Percentiles rank a stretch among this genome's conserved stretches.
phyloP scores from a whole-genome alignment of 2,888 invertebrate genomes.

The Enchytraeus crypticus region DNA sequence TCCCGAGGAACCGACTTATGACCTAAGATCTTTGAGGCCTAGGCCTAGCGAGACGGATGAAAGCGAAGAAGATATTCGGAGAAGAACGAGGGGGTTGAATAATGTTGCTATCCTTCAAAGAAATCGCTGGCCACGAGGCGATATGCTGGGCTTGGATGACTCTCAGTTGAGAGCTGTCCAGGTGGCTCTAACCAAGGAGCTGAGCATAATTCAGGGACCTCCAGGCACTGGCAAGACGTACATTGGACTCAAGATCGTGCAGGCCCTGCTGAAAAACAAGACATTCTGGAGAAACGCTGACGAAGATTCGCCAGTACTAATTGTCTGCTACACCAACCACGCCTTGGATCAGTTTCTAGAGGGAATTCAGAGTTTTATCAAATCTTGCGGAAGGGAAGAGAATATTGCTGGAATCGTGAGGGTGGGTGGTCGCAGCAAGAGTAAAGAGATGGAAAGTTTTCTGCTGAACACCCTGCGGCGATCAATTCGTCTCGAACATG shows the following conservation, averaged over 20 bases:
- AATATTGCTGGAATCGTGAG: slow-evolving; percentile 37
- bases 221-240: slow-evolving; percentile 81
- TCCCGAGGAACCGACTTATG: not conserved
- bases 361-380: slow-evolving; percentile 36
- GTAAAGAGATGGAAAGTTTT: slow-evolving; percentile 31
- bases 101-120: slow-evolving; percentile 10
- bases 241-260: slow-evolving; percentile 66
- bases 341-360: slow-evolving; percentile 48
- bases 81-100: not conserved
- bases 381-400: no score
- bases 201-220: slow-evolving; percentile 55
- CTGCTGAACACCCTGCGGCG: slow-evolving; percentile 8
- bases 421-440: slow-evolving; percentile 37
- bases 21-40: not conserved
- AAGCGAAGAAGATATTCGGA: not conserved
- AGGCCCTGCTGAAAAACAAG: slow-evolving; percentile 57
- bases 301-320: slow-evolving; percentile 35
- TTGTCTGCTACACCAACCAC: slow-evolving; percentile 48
- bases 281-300: slow-evolving; percentile 46
- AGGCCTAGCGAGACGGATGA: not conserved
- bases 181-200: slow-evolving; percentile 38
- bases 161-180: slow-evolving; percentile 39
- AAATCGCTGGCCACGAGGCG: slow-evolving; percentile 34
- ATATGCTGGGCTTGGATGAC: slow-evolving; percentile 33
- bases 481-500: not conserved